These are phyloP conservation scores for Rhagonycha lutea DNA, from an alignment of 2,888 invertebrate species.

Conservation along the genomic window DNA sequence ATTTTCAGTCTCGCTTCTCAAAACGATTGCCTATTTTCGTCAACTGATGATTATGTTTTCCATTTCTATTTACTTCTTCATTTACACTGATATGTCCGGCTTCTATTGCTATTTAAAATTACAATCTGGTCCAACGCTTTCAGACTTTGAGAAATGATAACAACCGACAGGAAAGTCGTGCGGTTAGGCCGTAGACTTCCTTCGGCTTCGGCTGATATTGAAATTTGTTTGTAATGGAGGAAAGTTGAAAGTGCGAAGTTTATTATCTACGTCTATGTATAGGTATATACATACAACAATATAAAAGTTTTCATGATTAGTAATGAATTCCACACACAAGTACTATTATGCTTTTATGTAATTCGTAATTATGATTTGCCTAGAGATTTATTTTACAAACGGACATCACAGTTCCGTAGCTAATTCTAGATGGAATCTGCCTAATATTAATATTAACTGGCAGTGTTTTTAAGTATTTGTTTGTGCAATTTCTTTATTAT, in stretches of 20 bases:
- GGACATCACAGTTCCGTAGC: constrained; percentile 35
- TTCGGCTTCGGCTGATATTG: not conserved
- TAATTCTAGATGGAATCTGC: constrained; percentile 48
- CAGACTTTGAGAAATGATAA: not conserved
- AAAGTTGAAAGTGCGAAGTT: not conserved
- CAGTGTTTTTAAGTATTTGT: constrained; percentile 48
- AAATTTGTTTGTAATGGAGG: not conserved
- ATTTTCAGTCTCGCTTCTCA: not conserved
- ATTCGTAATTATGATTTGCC: constrained; percentile 1
- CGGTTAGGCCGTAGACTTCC: not conserved
- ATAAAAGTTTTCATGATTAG: not conserved
- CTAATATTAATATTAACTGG: constrained; percentile 49
- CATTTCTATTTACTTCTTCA: not conserved
- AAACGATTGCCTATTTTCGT: not conserved
- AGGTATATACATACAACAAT: not conserved
- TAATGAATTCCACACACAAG: not conserved
- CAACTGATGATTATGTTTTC: not conserved
- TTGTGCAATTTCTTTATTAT: constrained; percentile 45
- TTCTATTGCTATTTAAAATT: not conserved
- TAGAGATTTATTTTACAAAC: constrained; percentile 23
- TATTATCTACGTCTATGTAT: not conserved
- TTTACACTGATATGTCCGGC: not conserved
- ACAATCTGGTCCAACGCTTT: not conserved
- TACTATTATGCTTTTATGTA: constrained; percentile 1
- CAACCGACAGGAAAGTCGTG: not conserved